Conservation (phyloP, 2,888 invertebrate species). For the Arrhopalites spinosus region DNA sequence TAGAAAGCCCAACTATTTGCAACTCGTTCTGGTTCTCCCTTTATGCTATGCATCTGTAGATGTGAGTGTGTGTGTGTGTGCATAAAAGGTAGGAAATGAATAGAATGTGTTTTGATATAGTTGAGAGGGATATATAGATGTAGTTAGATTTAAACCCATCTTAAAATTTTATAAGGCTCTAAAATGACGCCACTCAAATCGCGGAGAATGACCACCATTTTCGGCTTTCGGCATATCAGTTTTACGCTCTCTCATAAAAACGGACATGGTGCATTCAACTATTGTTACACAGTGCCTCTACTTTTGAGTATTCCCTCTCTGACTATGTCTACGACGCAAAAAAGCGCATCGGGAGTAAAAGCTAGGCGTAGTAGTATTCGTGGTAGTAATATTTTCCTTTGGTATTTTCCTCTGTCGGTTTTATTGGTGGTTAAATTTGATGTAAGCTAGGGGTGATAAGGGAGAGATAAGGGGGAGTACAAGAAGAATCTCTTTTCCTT, state of each 20-base stretch:
- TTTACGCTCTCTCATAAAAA: conserved; percentile 36
- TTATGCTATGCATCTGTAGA: too few species aligned
- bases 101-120: too few species aligned
- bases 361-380: neutral
- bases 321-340: neutral
- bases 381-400: neutral
- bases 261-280: conserved; percentile 16
- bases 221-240: conserved; percentile 28
- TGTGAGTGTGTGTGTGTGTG: too few species aligned
- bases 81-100: too few species aligned
- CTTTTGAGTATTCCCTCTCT: too few species aligned
- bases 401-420: neutral
- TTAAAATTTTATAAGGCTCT: conserved; percentile 35
- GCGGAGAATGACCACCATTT: conserved; percentile 36
- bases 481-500: conserved; percentile 3
- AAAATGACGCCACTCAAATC: conserved; percentile 38
- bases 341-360: too few species aligned
- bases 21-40: too few species aligned
- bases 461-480: neutral
- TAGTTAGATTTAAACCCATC: conserved; percentile 32
- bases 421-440: conserved; percentile 26
- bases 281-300: neutral
- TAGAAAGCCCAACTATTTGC: too few species aligned
- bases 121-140: neutral
- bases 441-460: conserved; percentile 25